Evolutionary conservation across 2,888 invertebrate genomes (phyloP).

Genomic region (Cancer borealis): DNA sequence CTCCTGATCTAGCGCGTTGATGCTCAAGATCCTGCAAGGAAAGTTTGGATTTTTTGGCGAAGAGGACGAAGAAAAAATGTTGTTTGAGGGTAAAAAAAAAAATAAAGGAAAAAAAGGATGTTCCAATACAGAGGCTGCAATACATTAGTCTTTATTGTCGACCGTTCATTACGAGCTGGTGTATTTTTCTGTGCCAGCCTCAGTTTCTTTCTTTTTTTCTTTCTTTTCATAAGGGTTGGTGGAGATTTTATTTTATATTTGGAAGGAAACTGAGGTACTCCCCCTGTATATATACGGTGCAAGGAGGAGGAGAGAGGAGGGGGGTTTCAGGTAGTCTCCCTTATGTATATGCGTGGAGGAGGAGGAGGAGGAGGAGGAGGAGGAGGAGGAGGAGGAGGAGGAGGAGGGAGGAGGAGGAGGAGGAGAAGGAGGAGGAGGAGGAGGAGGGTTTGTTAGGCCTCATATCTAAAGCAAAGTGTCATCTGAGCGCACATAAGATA

Average conservation of each 20-base stretch:
- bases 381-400: background rate
- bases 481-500: background rate
- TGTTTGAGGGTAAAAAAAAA: background rate
- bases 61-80: background rate
- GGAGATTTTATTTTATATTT: background rate
- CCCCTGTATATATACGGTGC: background rate
- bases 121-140: constrained; percentile 17
- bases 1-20: background rate
- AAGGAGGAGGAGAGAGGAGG: background rate
- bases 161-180: background rate
- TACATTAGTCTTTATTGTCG: constrained; percentile 36
- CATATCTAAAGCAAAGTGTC: background rate
- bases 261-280: background rate
- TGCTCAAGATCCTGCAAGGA: background rate
- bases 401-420: background rate
- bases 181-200: background rate
- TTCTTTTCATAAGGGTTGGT: background rate
- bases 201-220: background rate
- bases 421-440: background rate
- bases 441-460: background rate
- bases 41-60: background rate
- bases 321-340: background rate
- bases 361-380: background rate
- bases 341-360: background rate
- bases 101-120: background rate